Evolutionary conservation across 1,140 invertebrate genomes (phyloP).

Genomic region (Sinonovacula constricta): DNA sequence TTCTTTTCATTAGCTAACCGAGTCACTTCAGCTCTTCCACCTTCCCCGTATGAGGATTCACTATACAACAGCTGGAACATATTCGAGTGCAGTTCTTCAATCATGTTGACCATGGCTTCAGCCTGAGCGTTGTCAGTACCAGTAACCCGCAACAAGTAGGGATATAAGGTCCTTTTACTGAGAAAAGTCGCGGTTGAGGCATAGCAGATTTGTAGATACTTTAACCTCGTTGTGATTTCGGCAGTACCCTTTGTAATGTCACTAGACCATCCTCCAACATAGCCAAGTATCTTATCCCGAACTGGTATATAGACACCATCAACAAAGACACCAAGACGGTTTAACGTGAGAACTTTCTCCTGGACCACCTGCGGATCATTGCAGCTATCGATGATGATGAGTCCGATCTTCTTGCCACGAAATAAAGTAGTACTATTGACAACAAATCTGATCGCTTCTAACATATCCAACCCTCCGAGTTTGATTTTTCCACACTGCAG

Average conservation of each 20-base stretch:
- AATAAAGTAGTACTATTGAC: slow-evolving; percentile 16
- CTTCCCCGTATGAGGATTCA: slow-evolving; percentile 15
- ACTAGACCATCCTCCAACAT: slow-evolving; percentile 36
- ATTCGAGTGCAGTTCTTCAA: not conserved
- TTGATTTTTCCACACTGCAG: slow-evolving; percentile 40
- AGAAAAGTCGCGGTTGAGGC: slow-evolving; percentile 23
- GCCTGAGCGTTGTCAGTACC: slow-evolving; percentile 19
- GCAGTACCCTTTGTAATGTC: slow-evolving; percentile 31
- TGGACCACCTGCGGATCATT: slow-evolving; percentile 43
- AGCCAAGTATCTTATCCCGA: slow-evolving; percentile 28
- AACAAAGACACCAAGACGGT: slow-evolving; percentile 24
- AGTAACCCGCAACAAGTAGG: slow-evolving; percentile 32
- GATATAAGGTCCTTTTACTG: slow-evolving; percentile 8
- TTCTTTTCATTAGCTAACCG: not conserved
- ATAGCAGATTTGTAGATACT: slow-evolving; percentile 26
- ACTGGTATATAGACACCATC: slow-evolving; percentile 8
- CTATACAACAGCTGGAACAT: slow-evolving; percentile 21
- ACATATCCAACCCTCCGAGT: slow-evolving; percentile 28
- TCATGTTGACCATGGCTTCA: slow-evolving; percentile 11
- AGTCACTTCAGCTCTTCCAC: not conserved
- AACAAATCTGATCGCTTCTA: slow-evolving; percentile 30
- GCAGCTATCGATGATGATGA: slow-evolving; percentile 47
- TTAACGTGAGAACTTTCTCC: slow-evolving; percentile 31
- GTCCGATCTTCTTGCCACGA: slow-evolving; percentile 17
- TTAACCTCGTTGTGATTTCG: slow-evolving; percentile 1